Evolutionary conservation across 2,888 invertebrate genomes (phyloP).

Genomic region (Cryptops parisi): DNA sequence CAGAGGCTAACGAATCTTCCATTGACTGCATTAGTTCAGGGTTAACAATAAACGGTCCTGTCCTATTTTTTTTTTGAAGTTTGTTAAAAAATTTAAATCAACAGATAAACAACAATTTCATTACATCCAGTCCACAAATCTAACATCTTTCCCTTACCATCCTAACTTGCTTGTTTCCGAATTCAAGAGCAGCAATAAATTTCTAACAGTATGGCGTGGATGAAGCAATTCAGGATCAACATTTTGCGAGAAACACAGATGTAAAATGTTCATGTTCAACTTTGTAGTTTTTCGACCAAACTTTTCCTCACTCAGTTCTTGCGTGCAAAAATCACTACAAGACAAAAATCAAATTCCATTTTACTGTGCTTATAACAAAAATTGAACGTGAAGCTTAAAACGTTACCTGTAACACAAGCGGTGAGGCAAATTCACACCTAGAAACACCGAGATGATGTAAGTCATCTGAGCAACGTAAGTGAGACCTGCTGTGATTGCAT

Average conservation of each 20-base stretch:
- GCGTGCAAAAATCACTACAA: conserved; percentile 62
- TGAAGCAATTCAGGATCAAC: conserved; percentile 47
- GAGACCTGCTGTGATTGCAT: conserved; percentile 62
- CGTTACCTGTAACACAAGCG: conserved; percentile 29
- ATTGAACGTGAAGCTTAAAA: no score
- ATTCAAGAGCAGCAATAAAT: conserved; percentile 53
- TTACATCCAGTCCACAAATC: neutral
- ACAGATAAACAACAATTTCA: neutral
- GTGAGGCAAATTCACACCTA: conserved; percentile 66
- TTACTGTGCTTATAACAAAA: neutral
- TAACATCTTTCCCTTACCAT: conserved; percentile 38
- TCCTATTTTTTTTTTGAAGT: neutral
- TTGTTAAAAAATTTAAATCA: neutral
- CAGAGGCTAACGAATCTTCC: conserved; percentile 46
- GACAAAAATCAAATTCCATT: conserved; percentile 13
- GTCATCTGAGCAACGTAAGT: conserved; percentile 74
- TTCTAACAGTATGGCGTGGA: conserved; percentile 54
- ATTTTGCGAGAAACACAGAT: conserved; percentile 61
- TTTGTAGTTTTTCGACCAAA: conserved; percentile 59
- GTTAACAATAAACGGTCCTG: conserved; percentile 46
- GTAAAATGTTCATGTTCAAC: conserved; percentile 62
- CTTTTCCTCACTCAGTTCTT: conserved; percentile 52
- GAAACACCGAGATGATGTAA: conserved; percentile 62
- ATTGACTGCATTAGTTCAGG: conserved; percentile 42
- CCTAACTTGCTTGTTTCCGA: conserved; percentile 52